Percentiles rank a stretch among this genome's conserved stretches.
These are phyloP conservation scores for Emys orbicularis DNA, from an alignment of 2,797 vertebrate genomes.

Conservation along the genomic window DNA sequence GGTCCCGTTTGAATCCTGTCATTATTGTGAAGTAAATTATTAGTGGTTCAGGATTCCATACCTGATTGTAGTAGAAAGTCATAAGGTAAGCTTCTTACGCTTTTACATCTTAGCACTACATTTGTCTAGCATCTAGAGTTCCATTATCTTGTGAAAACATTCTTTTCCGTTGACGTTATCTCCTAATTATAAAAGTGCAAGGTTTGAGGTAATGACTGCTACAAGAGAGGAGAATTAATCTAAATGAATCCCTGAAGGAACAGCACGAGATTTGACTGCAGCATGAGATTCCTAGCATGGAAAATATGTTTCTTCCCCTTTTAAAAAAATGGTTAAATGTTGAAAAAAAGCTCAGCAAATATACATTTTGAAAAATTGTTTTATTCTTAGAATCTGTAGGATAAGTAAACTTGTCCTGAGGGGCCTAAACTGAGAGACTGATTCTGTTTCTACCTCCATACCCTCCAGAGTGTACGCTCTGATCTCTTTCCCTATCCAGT, in stretches of 20 bases:
- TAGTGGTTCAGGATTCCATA: not conserved
- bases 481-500: not conserved
- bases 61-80: not conserved
- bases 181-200: not conserved
- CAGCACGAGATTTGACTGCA: not conserved
- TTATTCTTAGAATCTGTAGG: not conserved
- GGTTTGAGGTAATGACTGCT: not conserved
- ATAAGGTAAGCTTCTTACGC: not conserved
- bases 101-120: not conserved
- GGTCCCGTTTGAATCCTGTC: not conserved
- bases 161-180: not conserved
- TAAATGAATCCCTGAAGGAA: not conserved
- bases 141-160: not conserved
- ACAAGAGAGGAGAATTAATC: not conserved
- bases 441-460: not conserved
- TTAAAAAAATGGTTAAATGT: not conserved
- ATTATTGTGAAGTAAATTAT: not conserved
- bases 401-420: not conserved
- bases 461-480: not conserved
- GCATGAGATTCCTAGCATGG: not conserved
- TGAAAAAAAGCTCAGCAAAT: not conserved
- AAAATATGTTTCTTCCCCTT: not conserved
- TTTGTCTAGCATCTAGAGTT: not conserved
- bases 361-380: not conserved
- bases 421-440: not conserved